Conservation (phyloP, 35 echinoderm and acorn worm species). For the Acanthaster planci region DNA sequence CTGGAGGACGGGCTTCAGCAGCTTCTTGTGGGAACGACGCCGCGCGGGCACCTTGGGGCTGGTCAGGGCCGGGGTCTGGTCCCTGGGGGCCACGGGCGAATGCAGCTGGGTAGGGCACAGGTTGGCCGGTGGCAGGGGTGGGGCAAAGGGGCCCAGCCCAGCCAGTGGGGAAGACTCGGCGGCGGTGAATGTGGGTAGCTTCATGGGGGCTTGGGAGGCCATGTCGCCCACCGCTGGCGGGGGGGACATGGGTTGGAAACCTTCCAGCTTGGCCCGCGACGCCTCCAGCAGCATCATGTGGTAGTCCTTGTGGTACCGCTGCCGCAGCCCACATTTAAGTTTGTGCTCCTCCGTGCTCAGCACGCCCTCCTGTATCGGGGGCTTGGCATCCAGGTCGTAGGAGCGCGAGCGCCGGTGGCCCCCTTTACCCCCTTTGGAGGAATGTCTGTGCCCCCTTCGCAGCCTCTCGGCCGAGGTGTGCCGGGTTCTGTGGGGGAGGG, state of each 20-base stretch:
- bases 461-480: slow-evolving; percentile 36
- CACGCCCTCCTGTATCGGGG: background rate
- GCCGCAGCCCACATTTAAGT: slow-evolving; percentile 41
- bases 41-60: slow-evolving; percentile 55
- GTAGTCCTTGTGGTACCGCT: slow-evolving; percentile 59
- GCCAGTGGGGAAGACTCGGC: background rate
- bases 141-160: slow-evolving; percentile 17
- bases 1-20: slow-evolving; percentile 56
- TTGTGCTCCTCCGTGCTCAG: slow-evolving; percentile 21
- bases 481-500: slow-evolving; percentile 7
- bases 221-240: background rate
- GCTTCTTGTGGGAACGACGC: slow-evolving; percentile 53
- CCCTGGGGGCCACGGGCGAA: background rate
- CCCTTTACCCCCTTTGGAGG: background rate
- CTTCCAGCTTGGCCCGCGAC: slow-evolving; percentile 49
- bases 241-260: slow-evolving; percentile 23
- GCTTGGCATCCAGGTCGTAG: background rate
- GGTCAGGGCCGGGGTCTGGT: slow-evolving; percentile 20
- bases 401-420: background rate
- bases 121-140: slow-evolving; percentile 1
- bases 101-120: slow-evolving; percentile 54
- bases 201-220: background rate
- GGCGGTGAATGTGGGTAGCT: slow-evolving; percentile 19
- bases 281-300: slow-evolving; percentile 65
- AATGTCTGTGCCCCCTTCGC: slow-evolving; percentile 52